These are phyloP conservation scores for Rhingia rostrata DNA, from an alignment of 2,888 invertebrate species.

Conservation along the genomic window DNA sequence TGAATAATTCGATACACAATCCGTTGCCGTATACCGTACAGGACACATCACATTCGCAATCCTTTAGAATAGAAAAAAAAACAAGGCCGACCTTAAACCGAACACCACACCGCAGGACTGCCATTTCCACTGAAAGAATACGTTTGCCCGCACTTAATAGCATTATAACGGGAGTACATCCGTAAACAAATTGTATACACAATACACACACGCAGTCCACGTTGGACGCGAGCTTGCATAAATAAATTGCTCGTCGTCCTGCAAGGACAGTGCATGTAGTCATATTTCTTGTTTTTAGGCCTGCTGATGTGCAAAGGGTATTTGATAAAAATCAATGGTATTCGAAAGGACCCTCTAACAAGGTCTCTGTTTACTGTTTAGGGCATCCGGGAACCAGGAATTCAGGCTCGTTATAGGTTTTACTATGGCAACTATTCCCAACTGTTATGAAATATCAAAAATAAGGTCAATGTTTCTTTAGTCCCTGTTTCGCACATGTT, in stretches of 20 bases:
- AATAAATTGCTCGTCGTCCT: slow-evolving; percentile 9
- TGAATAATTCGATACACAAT: slow-evolving; percentile 27
- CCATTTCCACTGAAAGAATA: slow-evolving; percentile 2
- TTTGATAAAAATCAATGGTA: not conserved
- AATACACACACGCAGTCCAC: slow-evolving; percentile 8
- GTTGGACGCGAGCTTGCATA: slow-evolving; percentile 29
- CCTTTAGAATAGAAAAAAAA: not conserved
- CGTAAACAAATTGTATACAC: not conserved
- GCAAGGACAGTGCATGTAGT: not conserved
- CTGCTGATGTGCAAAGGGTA: not conserved
- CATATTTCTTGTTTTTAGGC: not conserved
- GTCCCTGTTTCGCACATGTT: slow-evolving; percentile 29
- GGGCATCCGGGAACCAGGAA: no score
- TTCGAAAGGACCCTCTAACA: not conserved
- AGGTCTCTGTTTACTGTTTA: no score
- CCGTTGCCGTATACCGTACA: not conserved
- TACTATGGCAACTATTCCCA: not conserved
- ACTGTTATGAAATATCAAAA: slow-evolving; percentile 11
- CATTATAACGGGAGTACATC: slow-evolving; percentile 6
- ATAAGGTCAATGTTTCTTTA: slow-evolving; percentile 60
- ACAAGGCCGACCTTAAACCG: not conserved
- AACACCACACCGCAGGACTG: slow-evolving; percentile 12
- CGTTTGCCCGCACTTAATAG: slow-evolving; percentile 33
- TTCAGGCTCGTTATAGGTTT: no score
- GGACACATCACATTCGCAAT: slow-evolving; percentile 5